phyloP scores from a whole-genome alignment of 2,888 invertebrate genomes.

The Campoplex capitator region DNA sequence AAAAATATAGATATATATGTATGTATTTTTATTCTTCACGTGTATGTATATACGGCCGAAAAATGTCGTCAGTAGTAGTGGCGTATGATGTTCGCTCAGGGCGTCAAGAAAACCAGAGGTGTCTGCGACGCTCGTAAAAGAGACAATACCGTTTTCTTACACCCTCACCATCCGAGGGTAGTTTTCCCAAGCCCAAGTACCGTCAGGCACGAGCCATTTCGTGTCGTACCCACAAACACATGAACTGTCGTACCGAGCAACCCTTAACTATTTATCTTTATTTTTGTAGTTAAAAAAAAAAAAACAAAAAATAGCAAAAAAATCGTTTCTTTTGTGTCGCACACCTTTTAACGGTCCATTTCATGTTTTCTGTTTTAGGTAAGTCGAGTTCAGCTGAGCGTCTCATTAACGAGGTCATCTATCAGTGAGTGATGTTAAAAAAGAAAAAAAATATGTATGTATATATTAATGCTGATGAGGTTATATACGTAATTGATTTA shows the following conservation, averaged over 20 bases:
- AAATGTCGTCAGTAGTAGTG: slow-evolving; percentile 54
- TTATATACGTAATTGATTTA: slow-evolving; percentile 34
- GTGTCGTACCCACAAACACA: slow-evolving; percentile 40
- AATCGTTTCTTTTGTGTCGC: slow-evolving; percentile 6
- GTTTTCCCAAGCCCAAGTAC: slow-evolving; percentile 56
- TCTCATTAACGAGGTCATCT: slow-evolving; percentile 10
- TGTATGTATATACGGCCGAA: slow-evolving; percentile 50
- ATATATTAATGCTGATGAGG: slow-evolving; percentile 65
- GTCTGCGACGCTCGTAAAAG: slow-evolving; percentile 81
- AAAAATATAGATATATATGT: slow-evolving; percentile 19
- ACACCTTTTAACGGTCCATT: slow-evolving; percentile 39
- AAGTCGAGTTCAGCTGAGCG: slow-evolving; percentile 70
- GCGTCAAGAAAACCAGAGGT: slow-evolving; percentile 72
- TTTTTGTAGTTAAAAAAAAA: slow-evolving; percentile 21
- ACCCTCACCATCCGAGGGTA: slow-evolving; percentile 65
- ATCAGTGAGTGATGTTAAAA: slow-evolving; percentile 28
- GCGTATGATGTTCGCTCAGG: slow-evolving; percentile 64
- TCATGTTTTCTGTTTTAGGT: slow-evolving; percentile 77
- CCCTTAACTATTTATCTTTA: slow-evolving; percentile 34
- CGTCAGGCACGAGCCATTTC: slow-evolving; percentile 62
- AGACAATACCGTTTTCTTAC: slow-evolving; percentile 81
- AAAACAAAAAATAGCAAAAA: too few species aligned
- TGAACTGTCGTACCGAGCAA: slow-evolving; percentile 5
- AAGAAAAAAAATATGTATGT: background rate
- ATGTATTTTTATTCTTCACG: slow-evolving; percentile 46